Percentiles rank a stretch among this genome's conserved stretches.
These are phyloP conservation scores for Zosterops hypoxanthus DNA, from an alignment of 2,113 vertebrate genomes.

Conservation along the genomic window DNA sequence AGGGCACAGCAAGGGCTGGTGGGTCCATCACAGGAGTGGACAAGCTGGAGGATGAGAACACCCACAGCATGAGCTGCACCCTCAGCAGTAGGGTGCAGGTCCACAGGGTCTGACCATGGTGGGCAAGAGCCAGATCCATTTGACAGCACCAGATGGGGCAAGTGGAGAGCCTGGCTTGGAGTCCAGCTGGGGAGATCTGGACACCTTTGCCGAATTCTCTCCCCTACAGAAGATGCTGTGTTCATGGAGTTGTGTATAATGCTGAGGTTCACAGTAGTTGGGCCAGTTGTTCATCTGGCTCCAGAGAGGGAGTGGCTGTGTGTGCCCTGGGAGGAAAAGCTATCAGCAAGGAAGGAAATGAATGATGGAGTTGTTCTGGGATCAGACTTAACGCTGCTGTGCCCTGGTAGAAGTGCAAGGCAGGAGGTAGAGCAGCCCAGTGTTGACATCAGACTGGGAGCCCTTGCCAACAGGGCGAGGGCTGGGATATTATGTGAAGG, in stretches of 20 bases:
- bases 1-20: accelerated
- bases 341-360: neutral
- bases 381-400: accelerated
- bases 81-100: neutral
- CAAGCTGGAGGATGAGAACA: neutral
- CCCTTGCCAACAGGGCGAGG: neutral
- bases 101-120: neutral
- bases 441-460: neutral
- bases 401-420: neutral
- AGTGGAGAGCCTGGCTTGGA: neutral
- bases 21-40: neutral
- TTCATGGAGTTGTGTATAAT: neutral
- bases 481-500: neutral
- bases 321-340: neutral
- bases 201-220: neutral
- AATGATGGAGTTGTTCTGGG: neutral
- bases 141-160: neutral
- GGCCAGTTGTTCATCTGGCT: neutral
- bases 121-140: neutral
- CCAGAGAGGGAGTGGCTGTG: neutral
- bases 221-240: neutral
- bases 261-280: neutral
- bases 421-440: neutral
- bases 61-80: neutral
- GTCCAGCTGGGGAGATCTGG: neutral